These are phyloP conservation scores for Calcarius lapponicus DNA, from an alignment of 2,797 vertebrate genomes.

Conservation along the genomic window DNA sequence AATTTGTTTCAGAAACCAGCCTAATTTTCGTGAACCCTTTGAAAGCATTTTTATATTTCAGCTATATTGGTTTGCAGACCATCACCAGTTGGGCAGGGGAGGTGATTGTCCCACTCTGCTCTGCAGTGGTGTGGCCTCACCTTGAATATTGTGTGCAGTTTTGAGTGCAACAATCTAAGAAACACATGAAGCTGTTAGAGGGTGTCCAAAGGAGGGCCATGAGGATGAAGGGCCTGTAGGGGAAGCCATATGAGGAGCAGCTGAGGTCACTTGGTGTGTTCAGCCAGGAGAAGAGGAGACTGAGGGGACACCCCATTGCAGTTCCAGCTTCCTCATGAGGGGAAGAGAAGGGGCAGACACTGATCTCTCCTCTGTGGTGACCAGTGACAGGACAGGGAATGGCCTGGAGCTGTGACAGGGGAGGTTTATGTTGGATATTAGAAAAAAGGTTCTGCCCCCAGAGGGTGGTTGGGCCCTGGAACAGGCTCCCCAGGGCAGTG, in stretches of 20 bases:
- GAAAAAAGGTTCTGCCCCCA: background rate
- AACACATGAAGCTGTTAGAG: background rate
- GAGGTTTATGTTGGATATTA: background rate
- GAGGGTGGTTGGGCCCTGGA: background rate
- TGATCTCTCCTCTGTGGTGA: background rate
- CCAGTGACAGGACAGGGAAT: background rate
- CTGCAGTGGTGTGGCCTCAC: background rate
- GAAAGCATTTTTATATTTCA: background rate
- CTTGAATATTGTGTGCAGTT: background rate
- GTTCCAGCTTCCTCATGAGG: accelerated
- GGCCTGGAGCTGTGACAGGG: background rate
- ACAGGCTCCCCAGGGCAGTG: background rate
- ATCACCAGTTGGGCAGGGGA: too few species aligned
- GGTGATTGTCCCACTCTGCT: background rate
- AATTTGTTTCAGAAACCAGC: background rate
- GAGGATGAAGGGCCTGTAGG: background rate
- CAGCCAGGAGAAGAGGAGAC: background rate
- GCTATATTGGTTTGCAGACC: background rate
- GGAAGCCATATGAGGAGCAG: accelerated
- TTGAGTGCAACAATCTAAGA: background rate
- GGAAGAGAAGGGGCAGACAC: background rate
- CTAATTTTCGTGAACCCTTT: background rate
- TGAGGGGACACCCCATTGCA: background rate
- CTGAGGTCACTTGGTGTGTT: background rate
- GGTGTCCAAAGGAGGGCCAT: background rate